Base-by-base conservation (phyloP, 2,113 vertebrate species). In the Baryphthengus martii region DNA sequence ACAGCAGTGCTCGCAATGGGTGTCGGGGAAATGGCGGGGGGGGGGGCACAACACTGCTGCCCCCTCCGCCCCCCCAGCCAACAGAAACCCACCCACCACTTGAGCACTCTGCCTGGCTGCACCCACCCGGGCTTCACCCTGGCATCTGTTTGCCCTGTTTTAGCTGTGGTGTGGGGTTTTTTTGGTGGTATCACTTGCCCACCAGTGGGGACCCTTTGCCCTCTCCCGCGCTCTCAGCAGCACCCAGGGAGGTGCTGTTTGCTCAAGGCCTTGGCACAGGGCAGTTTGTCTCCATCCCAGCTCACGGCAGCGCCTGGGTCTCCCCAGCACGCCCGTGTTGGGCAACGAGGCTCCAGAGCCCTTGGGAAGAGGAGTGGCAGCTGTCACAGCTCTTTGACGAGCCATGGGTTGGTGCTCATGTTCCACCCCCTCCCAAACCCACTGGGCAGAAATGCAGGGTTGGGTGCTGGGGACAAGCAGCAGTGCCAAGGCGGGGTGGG, bases 391-490 rank as follows among this genome's bases (percentile, higher is more conserved):
- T 45, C 61, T 47, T 42, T 14, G 23, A 28, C 61, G 20, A 5
- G 47, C 61, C 0, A 0, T 9, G 56, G 23, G 9, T 2, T 19
- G 24, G 25, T 70, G 29, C 33, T 25, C 55, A 17, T 1, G 50
- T 18, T 16, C 50, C n/a, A n/a, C 23, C 26, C 17, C 17, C 14
- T 25, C 59, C 12, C 42, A 26, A 11, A 12, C 15, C 70, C 35
- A 3, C 39, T 25, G 20, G 23, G 26, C 62, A 28, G 56, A 8
- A 0, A 0, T 8, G 9, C 2, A 1, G 18, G 9, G 16, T 17
- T 2, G 7, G 29, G 37, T 29, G 14, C 40, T 25, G 63, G 24
- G 77, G 24, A 33, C 31, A 45, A 83, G 28, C 21, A 9, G 31
- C 17, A 12, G 29, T 5, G 17, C n/a, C n/a, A n/a, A n/a, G n/a